Conservation (phyloP, 2,888 invertebrate species). For the Rotaria magnacalcarata region DNA sequence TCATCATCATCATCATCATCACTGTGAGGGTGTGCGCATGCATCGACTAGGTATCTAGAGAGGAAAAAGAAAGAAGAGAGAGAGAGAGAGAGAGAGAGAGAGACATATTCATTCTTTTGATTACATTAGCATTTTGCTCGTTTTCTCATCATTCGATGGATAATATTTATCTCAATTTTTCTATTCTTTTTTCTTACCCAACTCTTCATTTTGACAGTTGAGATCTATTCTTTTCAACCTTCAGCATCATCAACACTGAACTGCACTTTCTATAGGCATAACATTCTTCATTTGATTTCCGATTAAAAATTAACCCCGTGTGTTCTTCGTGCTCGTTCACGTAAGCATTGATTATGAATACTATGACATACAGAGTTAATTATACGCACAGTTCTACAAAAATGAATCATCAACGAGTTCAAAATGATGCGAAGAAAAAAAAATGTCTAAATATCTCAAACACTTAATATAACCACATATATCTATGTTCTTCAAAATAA, state of each 20-base stretch:
- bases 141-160: neutral
- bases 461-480: no score
- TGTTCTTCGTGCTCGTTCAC: neutral
- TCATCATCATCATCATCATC: neutral
- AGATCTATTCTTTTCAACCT: neutral
- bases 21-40: neutral
- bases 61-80: neutral
- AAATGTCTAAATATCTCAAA: no score
- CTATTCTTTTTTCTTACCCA: neutral
- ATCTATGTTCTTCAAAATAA: no score
- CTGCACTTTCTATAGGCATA: neutral
- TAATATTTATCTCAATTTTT: neutral
- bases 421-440: no score
- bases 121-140: neutral
- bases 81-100: neutral
- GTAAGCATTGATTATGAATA: neutral
- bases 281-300: neutral
- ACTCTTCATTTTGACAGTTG: neutral
- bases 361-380: neutral
- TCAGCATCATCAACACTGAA: neutral
- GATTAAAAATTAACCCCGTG: constrained; percentile 1
- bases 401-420: no score
- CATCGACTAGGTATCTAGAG: neutral
- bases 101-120: neutral
- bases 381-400: neutral